These are phyloP conservation scores for Alsophila aescularia DNA, from an alignment of 2,888 invertebrate species.

Conservation along the genomic window DNA sequence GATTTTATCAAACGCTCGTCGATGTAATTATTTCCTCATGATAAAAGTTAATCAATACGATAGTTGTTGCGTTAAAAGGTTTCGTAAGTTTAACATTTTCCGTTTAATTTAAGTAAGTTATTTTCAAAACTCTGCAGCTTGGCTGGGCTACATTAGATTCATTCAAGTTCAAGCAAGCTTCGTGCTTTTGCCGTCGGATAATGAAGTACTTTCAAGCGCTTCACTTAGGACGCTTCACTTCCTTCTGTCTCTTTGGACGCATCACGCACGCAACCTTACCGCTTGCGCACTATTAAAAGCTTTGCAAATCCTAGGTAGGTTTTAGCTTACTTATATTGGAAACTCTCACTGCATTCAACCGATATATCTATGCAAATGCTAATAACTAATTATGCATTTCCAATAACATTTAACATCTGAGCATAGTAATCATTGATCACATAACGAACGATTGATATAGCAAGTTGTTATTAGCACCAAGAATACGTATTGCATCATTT, in stretches of 20 bases:
- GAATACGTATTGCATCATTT: slow-evolving; percentile 14
- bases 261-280: too few relatives aligned
- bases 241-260: too few relatives aligned
- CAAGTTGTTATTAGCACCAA: slow-evolving; percentile 15
- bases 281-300: neutral
- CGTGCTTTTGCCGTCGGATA: neutral
- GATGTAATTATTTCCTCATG: slow-evolving; percentile 40
- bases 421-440: neutral
- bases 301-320: neutral
- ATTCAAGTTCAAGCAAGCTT: neutral
- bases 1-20: slow-evolving; percentile 28
- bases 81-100: neutral
- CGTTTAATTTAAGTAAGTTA: neutral
- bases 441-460: slow-evolving; percentile 11
- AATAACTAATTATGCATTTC: neutral
- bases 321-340: neutral
- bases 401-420: slow-evolving; percentile 6
- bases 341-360: neutral
- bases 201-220: neutral
- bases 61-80: neutral
- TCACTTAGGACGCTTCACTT: neutral
- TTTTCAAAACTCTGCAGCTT: neutral
- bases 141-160: neutral
- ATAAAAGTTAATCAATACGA: slow-evolving; percentile 19
- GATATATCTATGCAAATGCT: neutral